Evolutionary conservation across 2,888 invertebrate species (phyloP).

Genomic region (Rhaphigaster nebulosa): DNA sequence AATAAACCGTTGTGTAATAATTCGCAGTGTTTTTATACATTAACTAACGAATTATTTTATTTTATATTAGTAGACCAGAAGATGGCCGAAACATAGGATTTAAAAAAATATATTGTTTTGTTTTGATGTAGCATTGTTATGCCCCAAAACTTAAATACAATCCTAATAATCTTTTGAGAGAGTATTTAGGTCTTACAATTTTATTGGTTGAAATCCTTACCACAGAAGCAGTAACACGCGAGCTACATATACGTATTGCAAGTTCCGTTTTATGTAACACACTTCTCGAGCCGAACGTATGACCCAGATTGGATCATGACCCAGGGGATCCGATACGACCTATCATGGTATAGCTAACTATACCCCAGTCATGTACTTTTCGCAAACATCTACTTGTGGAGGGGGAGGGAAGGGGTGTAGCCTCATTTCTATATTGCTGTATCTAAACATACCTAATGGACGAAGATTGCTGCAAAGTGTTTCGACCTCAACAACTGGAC

Average conservation of each 20-base stretch:
- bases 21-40: no score
- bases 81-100: no score
- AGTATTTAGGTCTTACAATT: neutral
- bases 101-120: no score
- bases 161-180: no score
- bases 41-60: no score
- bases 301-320: neutral
- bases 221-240: neutral
- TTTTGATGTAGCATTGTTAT: no score
- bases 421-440: neutral
- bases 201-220: neutral
- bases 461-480: neutral
- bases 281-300: neutral
- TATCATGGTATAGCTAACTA: neutral
- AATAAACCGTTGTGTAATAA: no score
- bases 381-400: neutral
- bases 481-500: neutral
- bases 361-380: neutral
- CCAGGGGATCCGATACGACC: neutral
- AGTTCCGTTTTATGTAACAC: neutral
- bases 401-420: neutral
- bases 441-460: neutral
- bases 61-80: no score
- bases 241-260: neutral
- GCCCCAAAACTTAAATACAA: no score